These are phyloP conservation scores for Lepidonotus clava DNA, from an alignment of 2,888 invertebrate species.

Conservation along the genomic window DNA sequence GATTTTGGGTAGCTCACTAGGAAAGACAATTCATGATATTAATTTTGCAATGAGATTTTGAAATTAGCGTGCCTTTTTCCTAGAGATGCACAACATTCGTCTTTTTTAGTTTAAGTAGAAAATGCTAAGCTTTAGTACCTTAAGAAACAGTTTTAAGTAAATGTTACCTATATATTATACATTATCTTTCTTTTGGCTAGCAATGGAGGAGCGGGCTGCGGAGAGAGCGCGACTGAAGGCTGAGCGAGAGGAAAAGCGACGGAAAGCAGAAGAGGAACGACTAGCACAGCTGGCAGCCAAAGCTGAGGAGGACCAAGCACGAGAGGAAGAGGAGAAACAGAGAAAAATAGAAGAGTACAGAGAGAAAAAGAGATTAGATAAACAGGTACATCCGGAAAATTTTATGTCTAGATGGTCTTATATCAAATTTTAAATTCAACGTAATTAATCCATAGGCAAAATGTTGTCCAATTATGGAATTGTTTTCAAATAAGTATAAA, in stretches of 20 bases:
- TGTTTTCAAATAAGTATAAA: not conserved
- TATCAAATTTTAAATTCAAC: not conserved
- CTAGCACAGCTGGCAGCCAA: constrained; percentile 72
- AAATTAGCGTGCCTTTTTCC: no score
- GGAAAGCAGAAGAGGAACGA: constrained; percentile 75
- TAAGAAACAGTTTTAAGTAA: no score
- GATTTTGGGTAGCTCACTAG: no score
- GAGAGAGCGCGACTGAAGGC: constrained; percentile 74
- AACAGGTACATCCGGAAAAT: not conserved
- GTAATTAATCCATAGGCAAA: not conserved
- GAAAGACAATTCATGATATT: no score
- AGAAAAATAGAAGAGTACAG: constrained; percentile 68
- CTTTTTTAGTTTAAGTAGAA: no score
- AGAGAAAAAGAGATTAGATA: constrained; percentile 76
- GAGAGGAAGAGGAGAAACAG: constrained; percentile 74
- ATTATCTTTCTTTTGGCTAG: constrained; percentile 62
- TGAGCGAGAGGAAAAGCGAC: constrained; percentile 76
- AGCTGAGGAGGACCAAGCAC: constrained; percentile 70
- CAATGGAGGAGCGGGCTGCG: constrained; percentile 77
- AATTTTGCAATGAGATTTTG: no score
- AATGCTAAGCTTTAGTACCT: no score
- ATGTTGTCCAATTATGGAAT: not conserved
- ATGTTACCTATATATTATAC: not conserved
- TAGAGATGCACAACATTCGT: no score
- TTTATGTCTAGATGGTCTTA: not conserved